Evolutionary conservation across 1,140 invertebrate genomes (phyloP), one percentile per base, ranked within the genome.

Genomic region (Anoplolepis gracilipes): DNA sequence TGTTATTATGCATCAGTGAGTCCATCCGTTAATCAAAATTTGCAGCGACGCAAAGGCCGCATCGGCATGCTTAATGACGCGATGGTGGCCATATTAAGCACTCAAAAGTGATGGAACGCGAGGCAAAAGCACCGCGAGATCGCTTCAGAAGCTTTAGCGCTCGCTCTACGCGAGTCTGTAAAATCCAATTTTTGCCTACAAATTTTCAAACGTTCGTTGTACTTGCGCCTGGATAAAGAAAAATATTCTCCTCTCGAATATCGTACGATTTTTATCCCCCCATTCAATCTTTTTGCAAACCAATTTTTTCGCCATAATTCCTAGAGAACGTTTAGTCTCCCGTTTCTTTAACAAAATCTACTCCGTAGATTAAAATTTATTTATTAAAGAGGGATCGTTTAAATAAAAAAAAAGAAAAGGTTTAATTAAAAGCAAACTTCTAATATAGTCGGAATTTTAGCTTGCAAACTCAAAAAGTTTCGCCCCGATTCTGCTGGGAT

Each of bases 1-100:
- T 81, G 78, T 70, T 81, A 72, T 81, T 72, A 72, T 72, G 78
- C 65, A 72, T 72, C 65, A 49, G 25, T 36, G 65, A 33, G 69
- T 22, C 49, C 65, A 72, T 81, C 65, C 65, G 65, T 81, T 81
- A 81, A 81, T 72, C 78, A 49, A 72, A 81, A 81, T 81, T 81
- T 81, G 13, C 49, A 72, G 53, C 25, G 65, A 25, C 49, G 65
- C 78, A 81, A 81, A 81, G 67, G 78, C 65, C 53, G 65, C 78
- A 81, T 59, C 65, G 65, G 30, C 70, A 57, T 81, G 78, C 65
- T 81, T 81, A 81, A 81, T 81, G 53, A 49, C n/a, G 49, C 77
- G 77, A 81, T 70, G 64, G 53, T 53, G 53, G 78, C 65, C 78
- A 57, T 72, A 81, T 81, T 72, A 81, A 81, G 78, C 65, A 81